These are phyloP conservation scores for Acanthaster planci DNA, from an alignment of 35 echinoderm and acorn worm genomes.

Conservation along the genomic window DNA sequence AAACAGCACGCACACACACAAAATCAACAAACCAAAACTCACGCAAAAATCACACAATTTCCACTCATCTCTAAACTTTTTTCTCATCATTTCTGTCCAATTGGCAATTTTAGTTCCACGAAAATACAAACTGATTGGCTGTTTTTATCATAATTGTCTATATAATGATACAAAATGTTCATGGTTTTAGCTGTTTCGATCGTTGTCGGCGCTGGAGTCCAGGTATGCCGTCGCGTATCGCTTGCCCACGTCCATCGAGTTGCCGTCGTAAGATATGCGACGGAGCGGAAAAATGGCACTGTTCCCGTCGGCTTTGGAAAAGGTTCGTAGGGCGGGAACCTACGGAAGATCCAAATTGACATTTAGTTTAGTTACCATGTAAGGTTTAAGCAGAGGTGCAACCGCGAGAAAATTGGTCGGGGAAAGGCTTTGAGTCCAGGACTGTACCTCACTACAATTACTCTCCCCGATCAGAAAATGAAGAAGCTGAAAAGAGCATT, in stretches of 20 bases:
- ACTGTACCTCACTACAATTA: too few species aligned
- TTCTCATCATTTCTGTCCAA: too few species aligned
- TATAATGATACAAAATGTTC: not conserved
- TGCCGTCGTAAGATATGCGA: conserved; percentile 27
- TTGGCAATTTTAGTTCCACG: not conserved
- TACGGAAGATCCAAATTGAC: not conserved
- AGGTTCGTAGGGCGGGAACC: conserved; percentile 25
- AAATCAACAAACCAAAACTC: too few species aligned
- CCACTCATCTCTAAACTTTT: too few species aligned
- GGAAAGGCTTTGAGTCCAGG: too few species aligned
- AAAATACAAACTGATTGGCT: conserved; percentile 8
- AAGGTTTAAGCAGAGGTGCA: too few species aligned
- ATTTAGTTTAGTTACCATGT: not conserved
- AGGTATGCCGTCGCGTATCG: conserved; percentile 8
- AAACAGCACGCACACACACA: too few species aligned
- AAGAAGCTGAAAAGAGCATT: too few species aligned
- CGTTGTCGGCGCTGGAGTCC: not conserved
- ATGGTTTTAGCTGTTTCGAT: conserved; percentile 5
- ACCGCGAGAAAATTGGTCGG: too few species aligned
- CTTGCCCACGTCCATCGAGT: conserved; percentile 20
- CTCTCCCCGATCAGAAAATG: too few species aligned
- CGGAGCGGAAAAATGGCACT: conserved; percentile 39
- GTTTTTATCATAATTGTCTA: not conserved
- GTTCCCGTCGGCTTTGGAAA: conserved; percentile 46
- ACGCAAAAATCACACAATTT: too few species aligned